A percentile compares a stretch with the other conserved stretches of the same genome.
Conservation (phyloP, 37 sponge, comb jelly and placozoan species). For the Beroe forskalii region DNA sequence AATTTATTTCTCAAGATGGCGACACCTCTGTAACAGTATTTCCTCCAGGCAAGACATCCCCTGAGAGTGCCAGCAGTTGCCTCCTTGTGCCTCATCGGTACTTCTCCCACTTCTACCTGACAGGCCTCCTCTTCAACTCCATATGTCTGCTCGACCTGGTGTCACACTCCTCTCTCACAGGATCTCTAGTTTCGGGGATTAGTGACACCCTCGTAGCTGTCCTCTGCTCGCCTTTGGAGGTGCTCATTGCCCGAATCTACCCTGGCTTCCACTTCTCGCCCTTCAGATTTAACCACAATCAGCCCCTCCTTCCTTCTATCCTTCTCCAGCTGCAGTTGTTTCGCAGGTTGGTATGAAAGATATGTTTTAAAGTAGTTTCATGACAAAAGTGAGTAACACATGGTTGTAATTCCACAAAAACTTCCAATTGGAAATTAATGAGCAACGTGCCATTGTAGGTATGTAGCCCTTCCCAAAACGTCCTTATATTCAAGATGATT, state of each 20-base stretch:
- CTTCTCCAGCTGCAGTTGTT: not conserved
- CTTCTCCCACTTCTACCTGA: conserved; percentile 48
- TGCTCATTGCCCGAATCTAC: not conserved
- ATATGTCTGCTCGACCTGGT: not conserved
- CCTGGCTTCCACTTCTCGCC: not conserved
- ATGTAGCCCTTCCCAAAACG: too few species aligned
- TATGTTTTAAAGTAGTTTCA: too few species aligned
- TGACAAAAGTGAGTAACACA: too few species aligned
- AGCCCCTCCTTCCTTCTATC: not conserved
- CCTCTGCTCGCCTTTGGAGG: not conserved
- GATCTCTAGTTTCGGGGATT: not conserved
- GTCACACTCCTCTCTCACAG: not conserved
- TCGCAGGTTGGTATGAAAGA: too few species aligned
- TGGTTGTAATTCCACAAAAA: too few species aligned
- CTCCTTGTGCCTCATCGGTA: conserved; percentile 46
- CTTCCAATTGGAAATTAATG: too few species aligned
- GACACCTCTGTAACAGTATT: too few species aligned
- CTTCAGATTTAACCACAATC: too few species aligned
- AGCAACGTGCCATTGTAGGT: too few species aligned
- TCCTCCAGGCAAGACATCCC: conserved; percentile 23
- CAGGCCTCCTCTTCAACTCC: conserved; percentile 33
- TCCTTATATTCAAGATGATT: too few species aligned
- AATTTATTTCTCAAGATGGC: too few species aligned
- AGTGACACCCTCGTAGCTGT: not conserved
- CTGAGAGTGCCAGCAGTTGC: not conserved